Base-by-base conservation (phyloP, 53 echinoderm and acorn worm genomes). In the Actinopyga echinites region DNA sequence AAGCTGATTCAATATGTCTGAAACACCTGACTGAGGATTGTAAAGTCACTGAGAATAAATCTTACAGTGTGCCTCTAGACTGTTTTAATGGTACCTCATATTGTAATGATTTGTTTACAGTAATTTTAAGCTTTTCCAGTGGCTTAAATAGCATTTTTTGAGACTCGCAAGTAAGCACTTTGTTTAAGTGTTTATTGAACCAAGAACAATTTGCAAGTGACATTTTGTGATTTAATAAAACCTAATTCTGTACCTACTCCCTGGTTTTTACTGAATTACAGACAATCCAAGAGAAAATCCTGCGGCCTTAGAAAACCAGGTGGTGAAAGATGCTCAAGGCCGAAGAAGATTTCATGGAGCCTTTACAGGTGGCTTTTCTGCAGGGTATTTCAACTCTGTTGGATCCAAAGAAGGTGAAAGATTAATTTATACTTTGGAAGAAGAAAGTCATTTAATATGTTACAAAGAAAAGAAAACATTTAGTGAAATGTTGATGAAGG, bases 311-410 rank as follows among this genome's bases (percentile, higher is more conserved):
- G 79, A 92, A 79, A 93, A 93, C 40, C 96, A 96, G 75, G 84
- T 89, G 4, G 96, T 92, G 20, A 85, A 65, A 12, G 96, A 96
- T 80, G 82, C 85, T 53, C 87, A 96, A 84, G 96, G 96, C 2
- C 84, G 93, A 21, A 91, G 90, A 30, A 87, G 96, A 28, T 96
- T 96, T 77, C 96, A 96, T 88, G 96, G 96, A 30, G 96, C 96
- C 31, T 96, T 96, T 57, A 96, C 93, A 6, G 96, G 96, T 30
- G 96, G 96, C 6, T 96, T 96, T 78, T 96, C 96, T 12, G 96
- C 96, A 7, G 96, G 96, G 6, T 96, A 93, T 83, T 96, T 87
- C 84, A 96, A 96, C 66, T 91, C 93, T 7, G 96, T 93, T 30
- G 96, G 96, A n/a, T 87, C 93, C 31, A 91, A 96, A 88, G 92